Conservation (phyloP, 2,797 vertebrate genomes). For the Poeciliopsis paucimaculata region DNA sequence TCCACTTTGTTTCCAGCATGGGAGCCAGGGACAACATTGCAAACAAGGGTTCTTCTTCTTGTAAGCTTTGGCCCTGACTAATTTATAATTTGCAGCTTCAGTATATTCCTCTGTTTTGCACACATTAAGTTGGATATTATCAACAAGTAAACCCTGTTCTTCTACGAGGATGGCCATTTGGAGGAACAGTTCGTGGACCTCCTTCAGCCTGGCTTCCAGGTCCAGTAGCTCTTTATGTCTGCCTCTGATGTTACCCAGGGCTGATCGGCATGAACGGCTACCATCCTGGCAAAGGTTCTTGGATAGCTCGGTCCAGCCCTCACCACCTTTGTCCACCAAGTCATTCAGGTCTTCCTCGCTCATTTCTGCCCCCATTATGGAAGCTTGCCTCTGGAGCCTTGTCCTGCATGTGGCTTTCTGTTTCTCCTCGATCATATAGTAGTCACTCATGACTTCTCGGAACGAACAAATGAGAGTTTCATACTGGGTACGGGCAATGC, state of each 20-base stretch:
- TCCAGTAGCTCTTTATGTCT: slow-evolving; percentile 89
- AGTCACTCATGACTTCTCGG: slow-evolving; percentile 83
- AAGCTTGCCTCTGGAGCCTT: slow-evolving; percentile 89
- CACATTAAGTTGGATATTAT: slow-evolving; percentile 86
- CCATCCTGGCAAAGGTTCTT: slow-evolving; percentile 84
- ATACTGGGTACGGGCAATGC: slow-evolving; percentile 83
- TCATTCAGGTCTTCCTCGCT: slow-evolving; percentile 85
- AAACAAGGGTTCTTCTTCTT: slow-evolving; percentile 85
- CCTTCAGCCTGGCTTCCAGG: slow-evolving; percentile 86
- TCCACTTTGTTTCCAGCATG: slow-evolving; percentile 70
- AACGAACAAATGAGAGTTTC: slow-evolving; percentile 80
- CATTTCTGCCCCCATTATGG: slow-evolving; percentile 88
- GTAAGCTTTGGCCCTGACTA: slow-evolving; percentile 84
- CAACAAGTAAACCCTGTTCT: slow-evolving; percentile 84
- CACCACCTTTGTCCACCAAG: slow-evolving; percentile 87
- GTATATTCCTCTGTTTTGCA: slow-evolving; percentile 80
- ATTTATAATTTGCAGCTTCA: slow-evolving; percentile 76
- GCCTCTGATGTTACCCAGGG: slow-evolving; percentile 85
- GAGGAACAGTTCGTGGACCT: slow-evolving; percentile 87
- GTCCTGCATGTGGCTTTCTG: slow-evolving; percentile 85
- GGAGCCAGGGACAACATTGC: slow-evolving; percentile 85
- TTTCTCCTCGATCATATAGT: slow-evolving; percentile 85
- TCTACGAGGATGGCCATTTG: slow-evolving; percentile 89
- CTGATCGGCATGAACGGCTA: slow-evolving; percentile 79
- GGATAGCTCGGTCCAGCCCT: slow-evolving; percentile 88